phyloP scores from a whole-genome alignment of 2,797 vertebrate species.

The Thaleichthys pacificus region DNA sequence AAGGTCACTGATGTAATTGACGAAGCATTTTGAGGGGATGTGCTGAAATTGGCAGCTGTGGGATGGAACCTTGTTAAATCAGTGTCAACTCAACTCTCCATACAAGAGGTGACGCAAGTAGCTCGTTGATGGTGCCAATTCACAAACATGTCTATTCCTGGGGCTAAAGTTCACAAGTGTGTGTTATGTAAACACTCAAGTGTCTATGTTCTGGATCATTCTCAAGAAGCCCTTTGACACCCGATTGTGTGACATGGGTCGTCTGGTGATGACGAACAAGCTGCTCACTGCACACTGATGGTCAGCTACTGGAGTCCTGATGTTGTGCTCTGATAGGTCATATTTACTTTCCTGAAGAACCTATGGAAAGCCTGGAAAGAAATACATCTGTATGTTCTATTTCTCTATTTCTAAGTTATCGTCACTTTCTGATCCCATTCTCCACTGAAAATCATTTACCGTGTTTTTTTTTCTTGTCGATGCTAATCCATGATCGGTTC shows the following conservation, averaged over 20 bases:
- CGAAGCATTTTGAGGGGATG: constrained; percentile 54
- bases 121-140: constrained; percentile 41
- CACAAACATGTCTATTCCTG: constrained; percentile 39
- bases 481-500: not conserved
- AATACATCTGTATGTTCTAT: not conserved
- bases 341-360: not conserved
- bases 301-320: not conserved
- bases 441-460: not conserved
- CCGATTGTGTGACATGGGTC: not conserved
- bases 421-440: not conserved
- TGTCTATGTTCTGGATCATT: not conserved
- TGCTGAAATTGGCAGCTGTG: constrained; percentile 51
- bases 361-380: not conserved
- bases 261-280: not conserved
- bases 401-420: not conserved
- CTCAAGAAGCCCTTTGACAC: constrained; percentile 14
- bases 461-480: not conserved
- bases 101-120: constrained; percentile 54
- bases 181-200: constrained; percentile 36
- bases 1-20: constrained; percentile 35
- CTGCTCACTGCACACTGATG: not conserved
- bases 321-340: not conserved
- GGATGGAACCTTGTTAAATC: constrained; percentile 31
- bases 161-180: constrained; percentile 45
- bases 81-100: constrained; percentile 25